A percentile compares a stretch with the other conserved stretches of the same genome.
Evolutionary conservation across 2,797 vertebrate species (phyloP).

Genomic region (Oceanodroma leucorhoa): DNA sequence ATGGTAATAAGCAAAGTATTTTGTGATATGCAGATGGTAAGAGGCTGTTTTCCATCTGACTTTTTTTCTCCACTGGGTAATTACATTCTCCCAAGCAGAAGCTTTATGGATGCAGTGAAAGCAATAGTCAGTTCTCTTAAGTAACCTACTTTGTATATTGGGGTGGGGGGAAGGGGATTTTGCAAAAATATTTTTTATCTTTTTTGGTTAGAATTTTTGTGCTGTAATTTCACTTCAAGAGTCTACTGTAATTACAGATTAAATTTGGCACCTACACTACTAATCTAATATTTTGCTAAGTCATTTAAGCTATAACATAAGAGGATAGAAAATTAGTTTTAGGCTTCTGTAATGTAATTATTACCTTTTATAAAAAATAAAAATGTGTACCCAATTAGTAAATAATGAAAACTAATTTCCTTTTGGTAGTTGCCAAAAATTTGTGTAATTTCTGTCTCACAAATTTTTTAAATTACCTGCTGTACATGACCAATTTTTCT

Average conservation of each 20-base stretch:
- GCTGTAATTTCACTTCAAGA: slow-evolving; percentile 10
- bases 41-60: slow-evolving; percentile 27
- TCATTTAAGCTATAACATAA: slow-evolving; percentile 21
- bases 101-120: background rate
- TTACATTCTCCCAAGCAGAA: slow-evolving; percentile 4
- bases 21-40: background rate
- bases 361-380: background rate
- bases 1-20: background rate
- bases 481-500: slow-evolving; percentile 25
- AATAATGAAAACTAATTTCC: slow-evolving; percentile 58
- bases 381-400: slow-evolving; percentile 35
- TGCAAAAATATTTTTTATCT: background rate
- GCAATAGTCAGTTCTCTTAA: background rate
- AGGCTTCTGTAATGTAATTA: slow-evolving; percentile 41
- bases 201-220: slow-evolving; percentile 9
- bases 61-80: slow-evolving; percentile 1
- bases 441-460: background rate
- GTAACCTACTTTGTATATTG: background rate
- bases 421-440: background rate
- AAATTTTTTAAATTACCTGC: slow-evolving; percentile 26
- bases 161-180: background rate
- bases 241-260: slow-evolving; percentile 18
- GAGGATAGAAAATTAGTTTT: slow-evolving; percentile 21
- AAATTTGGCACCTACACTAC: slow-evolving; percentile 34
- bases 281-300: slow-evolving; percentile 29